Conservation (phyloP, 2,113 vertebrate genomes). For the Platysteira castanea region DNA sequence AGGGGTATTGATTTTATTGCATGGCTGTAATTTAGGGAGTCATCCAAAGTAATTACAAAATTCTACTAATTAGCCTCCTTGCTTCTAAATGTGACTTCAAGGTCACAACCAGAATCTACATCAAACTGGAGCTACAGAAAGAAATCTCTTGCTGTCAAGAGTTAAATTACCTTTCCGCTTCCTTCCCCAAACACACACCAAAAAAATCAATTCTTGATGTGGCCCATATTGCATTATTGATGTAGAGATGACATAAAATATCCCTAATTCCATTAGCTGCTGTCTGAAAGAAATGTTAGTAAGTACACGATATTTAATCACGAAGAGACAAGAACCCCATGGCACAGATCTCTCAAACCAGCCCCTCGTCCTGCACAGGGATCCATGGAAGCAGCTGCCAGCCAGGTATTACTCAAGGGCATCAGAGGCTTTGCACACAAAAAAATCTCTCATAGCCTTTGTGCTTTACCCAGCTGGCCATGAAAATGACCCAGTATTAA, state of each 20-base stretch:
- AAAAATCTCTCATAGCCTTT: background rate
- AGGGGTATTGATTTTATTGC: background rate
- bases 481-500: background rate
- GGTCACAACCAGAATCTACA: background rate
- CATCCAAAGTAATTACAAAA: background rate
- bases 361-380: background rate
- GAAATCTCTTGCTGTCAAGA: background rate
- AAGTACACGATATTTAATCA: background rate
- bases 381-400: background rate
- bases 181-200: background rate
- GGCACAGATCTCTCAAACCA: background rate
- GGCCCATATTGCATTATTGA: slow-evolving; percentile 56
- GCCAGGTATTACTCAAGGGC: background rate
- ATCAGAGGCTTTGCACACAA: background rate
- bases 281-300: slow-evolving; percentile 34
- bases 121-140: background rate
- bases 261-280: slow-evolving; percentile 61
- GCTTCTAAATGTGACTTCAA: slow-evolving; percentile 4
- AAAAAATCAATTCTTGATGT: slow-evolving; percentile 49
- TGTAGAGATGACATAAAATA: slow-evolving; percentile 50
- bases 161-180: slow-evolving; percentile 2
- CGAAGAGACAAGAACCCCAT: background rate
- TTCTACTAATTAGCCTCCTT: background rate
- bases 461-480: background rate
- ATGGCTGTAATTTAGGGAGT: background rate